phyloP scores from a whole-genome alignment of 2,888 invertebrate genomes.

The Synanthedon tipuliformis region DNA sequence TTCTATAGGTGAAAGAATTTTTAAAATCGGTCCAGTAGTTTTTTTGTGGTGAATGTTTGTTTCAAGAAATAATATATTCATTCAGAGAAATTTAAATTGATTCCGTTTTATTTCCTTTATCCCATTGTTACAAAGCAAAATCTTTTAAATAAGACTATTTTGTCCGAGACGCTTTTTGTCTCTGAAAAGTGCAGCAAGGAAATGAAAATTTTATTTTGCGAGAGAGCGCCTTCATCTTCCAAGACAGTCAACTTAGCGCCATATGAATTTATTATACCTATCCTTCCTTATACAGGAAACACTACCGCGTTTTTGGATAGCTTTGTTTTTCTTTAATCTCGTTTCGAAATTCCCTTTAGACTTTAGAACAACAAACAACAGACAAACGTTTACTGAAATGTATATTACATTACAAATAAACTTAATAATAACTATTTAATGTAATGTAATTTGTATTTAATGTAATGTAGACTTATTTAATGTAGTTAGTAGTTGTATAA shows the following conservation, averaged over 20 bases:
- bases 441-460: no score
- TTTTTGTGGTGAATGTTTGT: no score
- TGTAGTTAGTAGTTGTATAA: no score
- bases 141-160: neutral
- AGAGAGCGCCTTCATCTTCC: neutral
- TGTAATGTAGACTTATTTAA: no score
- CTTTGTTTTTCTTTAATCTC: neutral
- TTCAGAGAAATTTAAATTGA: neutral
- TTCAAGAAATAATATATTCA: no score
- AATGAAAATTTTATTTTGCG: neutral
- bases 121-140: neutral
- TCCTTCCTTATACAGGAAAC: neutral
- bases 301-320: neutral
- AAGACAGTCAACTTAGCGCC: neutral
- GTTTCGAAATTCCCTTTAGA: no score
- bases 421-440: no score
- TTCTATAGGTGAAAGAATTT: no score
- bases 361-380: no score
- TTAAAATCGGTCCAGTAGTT: no score
- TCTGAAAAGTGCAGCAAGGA: neutral
- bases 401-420: no score
- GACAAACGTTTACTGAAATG: no score
- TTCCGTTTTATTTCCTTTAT: neutral
- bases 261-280: neutral
- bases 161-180: neutral